A percentile compares a stretch with the other conserved stretches of the same genome.
phyloP scores from a whole-genome alignment of 1,140 invertebrate genomes.

The Leptinotarsa defecta region DNA sequence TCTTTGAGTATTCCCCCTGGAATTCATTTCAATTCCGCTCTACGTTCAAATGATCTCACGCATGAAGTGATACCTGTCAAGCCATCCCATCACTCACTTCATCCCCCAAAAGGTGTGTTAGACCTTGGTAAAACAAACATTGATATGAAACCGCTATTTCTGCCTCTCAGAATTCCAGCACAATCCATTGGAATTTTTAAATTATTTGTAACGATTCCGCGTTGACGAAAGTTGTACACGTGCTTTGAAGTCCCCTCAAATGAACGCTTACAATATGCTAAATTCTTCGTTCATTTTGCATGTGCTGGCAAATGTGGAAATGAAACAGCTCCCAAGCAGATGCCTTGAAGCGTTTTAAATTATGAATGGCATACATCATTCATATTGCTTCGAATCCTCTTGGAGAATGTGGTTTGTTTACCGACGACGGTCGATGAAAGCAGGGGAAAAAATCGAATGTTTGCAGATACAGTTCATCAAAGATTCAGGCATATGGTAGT shows the following conservation, averaged over 20 bases:
- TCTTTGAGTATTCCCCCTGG: no score
- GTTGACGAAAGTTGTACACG: not conserved
- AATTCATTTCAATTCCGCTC: no score
- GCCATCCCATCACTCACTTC: not conserved
- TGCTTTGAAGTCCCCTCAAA: constrained; percentile 2
- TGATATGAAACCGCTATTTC: not conserved
- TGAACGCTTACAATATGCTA: constrained; percentile 6
- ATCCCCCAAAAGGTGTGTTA: no score
- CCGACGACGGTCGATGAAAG: not conserved
- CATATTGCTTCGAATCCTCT: constrained; percentile 4
- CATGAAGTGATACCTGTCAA: not conserved
- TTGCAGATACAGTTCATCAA: no score
- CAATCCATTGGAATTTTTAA: not conserved
- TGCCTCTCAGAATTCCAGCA: not conserved
- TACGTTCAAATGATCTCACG: not conserved
- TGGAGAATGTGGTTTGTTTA: not conserved
- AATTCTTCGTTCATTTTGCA: constrained; percentile 12
- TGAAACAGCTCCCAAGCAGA: constrained; percentile 1
- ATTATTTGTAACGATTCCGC: not conserved
- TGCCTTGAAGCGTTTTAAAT: constrained; percentile 2
- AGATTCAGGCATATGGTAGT: no score
- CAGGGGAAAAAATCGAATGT: not conserved
- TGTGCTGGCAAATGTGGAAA: constrained; percentile 3
- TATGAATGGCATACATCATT: constrained; percentile 12
- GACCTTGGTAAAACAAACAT: not conserved